Evolutionary conservation across 2,888 invertebrate species (phyloP).

Genomic region (Lochmaea capreae): DNA sequence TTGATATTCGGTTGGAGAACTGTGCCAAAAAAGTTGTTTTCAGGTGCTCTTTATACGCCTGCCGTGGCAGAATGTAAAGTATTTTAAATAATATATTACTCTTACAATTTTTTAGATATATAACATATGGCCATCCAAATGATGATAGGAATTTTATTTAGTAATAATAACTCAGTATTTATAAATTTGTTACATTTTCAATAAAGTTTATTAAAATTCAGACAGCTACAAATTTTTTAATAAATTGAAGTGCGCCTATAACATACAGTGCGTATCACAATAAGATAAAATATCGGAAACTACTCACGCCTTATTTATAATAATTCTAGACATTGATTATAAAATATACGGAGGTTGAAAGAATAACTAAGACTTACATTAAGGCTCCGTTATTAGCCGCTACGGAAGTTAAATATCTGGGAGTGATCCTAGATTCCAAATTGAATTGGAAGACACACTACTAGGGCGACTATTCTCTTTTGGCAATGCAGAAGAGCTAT

Average conservation of each 20-base stretch:
- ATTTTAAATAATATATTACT: slow-evolving; percentile 46
- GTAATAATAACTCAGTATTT: slow-evolving; percentile 45
- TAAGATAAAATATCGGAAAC: no score
- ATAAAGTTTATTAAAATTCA: slow-evolving; percentile 26
- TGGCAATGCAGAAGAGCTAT: no score
- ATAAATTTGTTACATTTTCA: slow-evolving; percentile 44
- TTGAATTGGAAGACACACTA: no score
- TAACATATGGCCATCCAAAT: slow-evolving; percentile 26
- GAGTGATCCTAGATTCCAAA: no score
- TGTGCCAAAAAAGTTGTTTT: slow-evolving; percentile 78
- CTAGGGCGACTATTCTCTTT: no score
- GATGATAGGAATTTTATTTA: slow-evolving; percentile 19
- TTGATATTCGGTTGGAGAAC: slow-evolving; percentile 82
- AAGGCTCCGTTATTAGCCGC: no score
- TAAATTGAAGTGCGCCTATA: neutral
- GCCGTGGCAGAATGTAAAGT: slow-evolving; percentile 72
- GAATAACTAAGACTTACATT: no score
- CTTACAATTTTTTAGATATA: slow-evolving; percentile 11
- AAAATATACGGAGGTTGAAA: no score
- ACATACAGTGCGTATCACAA: no score
- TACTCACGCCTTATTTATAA: no score
- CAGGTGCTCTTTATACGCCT: slow-evolving; percentile 77
- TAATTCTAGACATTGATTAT: no score
- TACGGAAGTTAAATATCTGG: no score
- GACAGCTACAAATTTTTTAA: neutral